These are phyloP conservation scores for Drosophila vallismaia DNA, from an alignment of 2,888 invertebrate genomes.

Conservation along the genomic window DNA sequence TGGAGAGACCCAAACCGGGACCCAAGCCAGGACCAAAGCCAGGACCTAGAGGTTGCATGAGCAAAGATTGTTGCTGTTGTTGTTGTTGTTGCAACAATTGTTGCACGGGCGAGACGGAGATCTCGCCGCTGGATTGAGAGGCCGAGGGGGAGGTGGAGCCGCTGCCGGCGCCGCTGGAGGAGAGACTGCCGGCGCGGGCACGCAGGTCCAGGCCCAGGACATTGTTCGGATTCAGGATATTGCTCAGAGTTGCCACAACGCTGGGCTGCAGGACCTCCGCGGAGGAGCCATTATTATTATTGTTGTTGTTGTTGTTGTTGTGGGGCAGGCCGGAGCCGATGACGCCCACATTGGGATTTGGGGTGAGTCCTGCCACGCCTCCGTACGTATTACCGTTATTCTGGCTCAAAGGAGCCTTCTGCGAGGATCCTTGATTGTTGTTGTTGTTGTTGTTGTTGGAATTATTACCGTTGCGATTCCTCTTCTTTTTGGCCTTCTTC, in stretches of 20 bases:
- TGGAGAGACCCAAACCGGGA: conserved; percentile 44
- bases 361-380: conserved; percentile 46
- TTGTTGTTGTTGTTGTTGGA: conserved; percentile 69
- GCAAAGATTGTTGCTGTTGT: conserved; percentile 51
- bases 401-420: conserved; percentile 83
- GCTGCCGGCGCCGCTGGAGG: conserved; percentile 90
- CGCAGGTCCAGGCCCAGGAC: conserved; percentile 84
- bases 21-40: conserved; percentile 1
- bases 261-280: conserved; percentile 55
- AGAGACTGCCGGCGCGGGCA: conserved; percentile 90
- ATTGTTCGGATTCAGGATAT: conserved; percentile 62
- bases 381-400: conserved; percentile 52
- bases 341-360: conserved; percentile 81
- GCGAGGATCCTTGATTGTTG: conserved; percentile 54
- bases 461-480: conserved; percentile 86
- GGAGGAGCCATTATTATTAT: conserved; percentile 6
- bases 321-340: conserved; percentile 80
- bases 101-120: conserved; percentile 85
- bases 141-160: conserved; percentile 92
- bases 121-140: conserved; percentile 89
- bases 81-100: conserved; percentile 58
- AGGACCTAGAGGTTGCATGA: conserved; percentile 48
- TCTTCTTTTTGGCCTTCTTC: conserved; percentile 86
- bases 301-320: conserved; percentile 45
- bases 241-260: conserved; percentile 63